Conservation (phyloP, 2,113 vertebrate genomes). For the Crypturellus undulatus region DNA sequence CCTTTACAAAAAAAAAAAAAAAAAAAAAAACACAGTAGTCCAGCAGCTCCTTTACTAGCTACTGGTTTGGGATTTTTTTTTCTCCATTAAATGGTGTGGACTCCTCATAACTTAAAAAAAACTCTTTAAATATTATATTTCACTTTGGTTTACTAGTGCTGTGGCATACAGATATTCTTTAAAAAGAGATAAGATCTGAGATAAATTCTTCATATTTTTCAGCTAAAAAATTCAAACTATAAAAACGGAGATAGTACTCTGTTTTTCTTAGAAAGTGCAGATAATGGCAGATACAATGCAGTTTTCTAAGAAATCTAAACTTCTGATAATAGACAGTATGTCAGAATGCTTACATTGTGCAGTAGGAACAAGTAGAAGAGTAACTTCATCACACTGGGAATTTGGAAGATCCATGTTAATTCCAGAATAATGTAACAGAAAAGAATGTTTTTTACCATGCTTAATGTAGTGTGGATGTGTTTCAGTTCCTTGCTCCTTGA, state of each 20-base stretch:
- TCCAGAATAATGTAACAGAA: slow-evolving; percentile 40
- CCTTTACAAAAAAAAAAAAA: not conserved
- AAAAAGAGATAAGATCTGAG: not conserved
- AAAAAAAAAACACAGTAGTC: too few relatives aligned
- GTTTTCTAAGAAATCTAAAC: slow-evolving; percentile 8
- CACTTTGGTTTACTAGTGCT: not conserved
- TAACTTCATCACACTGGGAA: not conserved
- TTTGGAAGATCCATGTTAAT: slow-evolving; percentile 11
- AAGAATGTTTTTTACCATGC: slow-evolving; percentile 3
- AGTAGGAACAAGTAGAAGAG: not conserved
- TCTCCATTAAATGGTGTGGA: not conserved
- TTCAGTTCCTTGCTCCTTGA: not conserved
- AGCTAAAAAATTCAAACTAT: slow-evolving; percentile 14
- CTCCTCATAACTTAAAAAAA: not conserved
- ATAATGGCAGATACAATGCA: not conserved
- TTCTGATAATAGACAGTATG: not conserved
- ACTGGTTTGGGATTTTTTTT: not conserved
- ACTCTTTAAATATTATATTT: not conserved
- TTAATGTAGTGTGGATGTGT: not conserved
- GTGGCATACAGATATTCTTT: not conserved
- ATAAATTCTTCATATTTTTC: not conserved
- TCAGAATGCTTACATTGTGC: not conserved
- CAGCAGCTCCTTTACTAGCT: not conserved
- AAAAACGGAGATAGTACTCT: not conserved
- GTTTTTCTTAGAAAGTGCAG: not conserved